Conservation (phyloP, 1,140 invertebrate species). For the Coelopa frigida region DNA sequence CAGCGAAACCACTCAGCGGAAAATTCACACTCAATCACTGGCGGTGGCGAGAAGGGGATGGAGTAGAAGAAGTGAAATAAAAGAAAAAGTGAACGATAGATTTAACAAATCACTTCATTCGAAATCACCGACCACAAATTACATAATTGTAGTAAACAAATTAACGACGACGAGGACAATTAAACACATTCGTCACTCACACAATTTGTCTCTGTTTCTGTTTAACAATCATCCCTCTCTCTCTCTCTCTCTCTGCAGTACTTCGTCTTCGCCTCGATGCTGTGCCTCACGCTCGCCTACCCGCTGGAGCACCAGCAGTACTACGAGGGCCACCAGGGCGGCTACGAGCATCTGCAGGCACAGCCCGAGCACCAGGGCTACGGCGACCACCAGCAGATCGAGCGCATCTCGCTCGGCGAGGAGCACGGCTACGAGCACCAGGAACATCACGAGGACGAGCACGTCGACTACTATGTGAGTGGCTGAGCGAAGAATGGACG, state of each 20-base stretch:
- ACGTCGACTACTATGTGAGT: conserved; percentile 45
- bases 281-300: conserved; percentile 39
- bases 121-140: not conserved
- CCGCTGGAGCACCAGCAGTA: conserved; percentile 40
- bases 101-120: not conserved
- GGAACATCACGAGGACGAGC: conserved; percentile 37
- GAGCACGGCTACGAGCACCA: conserved; percentile 32
- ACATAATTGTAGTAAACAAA: not conserved
- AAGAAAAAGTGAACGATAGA: not conserved
- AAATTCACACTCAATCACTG: too few relatives aligned
- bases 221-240: too few relatives aligned
- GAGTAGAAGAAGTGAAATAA: not conserved
- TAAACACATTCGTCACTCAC: not conserved
- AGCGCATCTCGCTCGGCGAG: conserved; percentile 37
- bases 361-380: conserved; percentile 30
- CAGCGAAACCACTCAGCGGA: too few relatives aligned
- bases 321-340: conserved; percentile 30
- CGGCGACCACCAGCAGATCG: conserved; percentile 32
- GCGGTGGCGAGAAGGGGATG: too few relatives aligned
- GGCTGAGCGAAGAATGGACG: too few relatives aligned
- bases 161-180: not conserved
- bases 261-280: conserved; percentile 39
- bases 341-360: conserved; percentile 28
- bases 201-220: conserved; percentile 9
- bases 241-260: too few relatives aligned